A percentile compares a stretch with the other conserved stretches of the same genome.
phyloP scores from a whole-genome alignment of 64 coral and sea anemone species.

The Stichodactyla helianthus region DNA sequence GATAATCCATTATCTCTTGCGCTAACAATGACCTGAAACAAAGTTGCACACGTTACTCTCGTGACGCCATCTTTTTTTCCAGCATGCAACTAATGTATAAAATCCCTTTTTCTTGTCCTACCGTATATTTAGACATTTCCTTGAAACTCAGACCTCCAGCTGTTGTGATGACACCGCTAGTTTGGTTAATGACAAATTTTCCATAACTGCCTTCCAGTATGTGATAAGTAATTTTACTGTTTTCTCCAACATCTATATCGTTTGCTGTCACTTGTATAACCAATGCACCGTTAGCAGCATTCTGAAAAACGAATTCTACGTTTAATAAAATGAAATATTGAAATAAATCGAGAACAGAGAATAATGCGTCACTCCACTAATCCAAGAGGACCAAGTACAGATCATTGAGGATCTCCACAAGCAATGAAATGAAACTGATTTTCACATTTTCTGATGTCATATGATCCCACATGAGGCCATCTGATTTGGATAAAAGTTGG shows the following conservation, averaged over 20 bases:
- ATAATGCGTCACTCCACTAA: too few species aligned
- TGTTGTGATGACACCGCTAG: conserved; percentile 55
- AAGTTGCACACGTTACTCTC: neutral
- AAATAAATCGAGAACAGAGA: too few species aligned
- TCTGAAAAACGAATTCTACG: conserved; percentile 20
- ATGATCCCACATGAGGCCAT: too few species aligned
- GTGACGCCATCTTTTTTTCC: neutral
- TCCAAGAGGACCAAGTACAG: too few species aligned
- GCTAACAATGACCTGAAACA: conserved; percentile 17
- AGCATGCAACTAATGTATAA: too few species aligned
- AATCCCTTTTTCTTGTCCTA: neutral
- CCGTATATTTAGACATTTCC: conserved; percentile 20
- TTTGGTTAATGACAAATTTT: conserved; percentile 53
- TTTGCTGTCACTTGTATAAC: conserved; percentile 45
- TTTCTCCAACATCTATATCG: conserved; percentile 47
- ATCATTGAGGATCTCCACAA: neutral
- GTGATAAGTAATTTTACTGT: conserved; percentile 49
- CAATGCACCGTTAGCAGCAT: conserved; percentile 22
- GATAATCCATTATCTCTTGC: conserved; percentile 16
- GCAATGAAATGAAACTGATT: too few species aligned
- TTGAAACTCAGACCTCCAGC: conserved; percentile 28
- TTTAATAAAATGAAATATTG: too few species aligned
- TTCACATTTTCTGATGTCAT: too few species aligned
- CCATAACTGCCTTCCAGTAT: conserved; percentile 51
- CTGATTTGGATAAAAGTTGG: too few species aligned